Conservation (phyloP, 30 jellyfish, hydroid and myxozoan species). For the Aurelia sp. region DNA sequence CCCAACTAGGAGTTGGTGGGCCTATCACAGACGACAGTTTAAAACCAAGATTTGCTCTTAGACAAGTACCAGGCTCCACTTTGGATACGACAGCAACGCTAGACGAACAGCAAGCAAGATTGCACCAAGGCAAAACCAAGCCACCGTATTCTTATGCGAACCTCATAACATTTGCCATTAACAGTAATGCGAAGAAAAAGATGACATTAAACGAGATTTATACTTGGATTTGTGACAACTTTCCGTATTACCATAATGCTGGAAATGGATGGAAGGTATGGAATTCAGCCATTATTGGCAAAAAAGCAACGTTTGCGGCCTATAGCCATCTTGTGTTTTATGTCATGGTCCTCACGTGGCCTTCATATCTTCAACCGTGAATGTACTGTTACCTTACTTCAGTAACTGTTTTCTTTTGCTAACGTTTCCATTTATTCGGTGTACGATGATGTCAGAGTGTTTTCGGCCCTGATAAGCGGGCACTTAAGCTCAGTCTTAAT, state of each 20-base stretch:
- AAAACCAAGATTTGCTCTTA: constrained; percentile 78
- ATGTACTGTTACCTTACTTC: neutral
- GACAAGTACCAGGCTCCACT: constrained; percentile 93
- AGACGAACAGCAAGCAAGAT: constrained; percentile 77
- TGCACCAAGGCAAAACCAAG: constrained; percentile 91
- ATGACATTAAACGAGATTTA: constrained; percentile 94
- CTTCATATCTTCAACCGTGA: neutral
- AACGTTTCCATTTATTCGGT: too few relatives aligned
- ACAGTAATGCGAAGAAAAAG: constrained; percentile 74
- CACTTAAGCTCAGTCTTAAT: too few relatives aligned
- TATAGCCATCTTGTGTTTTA: neutral
- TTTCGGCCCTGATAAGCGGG: too few relatives aligned
- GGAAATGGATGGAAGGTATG: constrained; percentile 99
- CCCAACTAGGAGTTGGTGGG: constrained; percentile 96
- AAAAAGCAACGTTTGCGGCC: constrained; percentile 1
- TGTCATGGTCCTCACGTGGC: constrained; percentile 22
- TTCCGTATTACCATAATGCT: constrained; percentile 91
- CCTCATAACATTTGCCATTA: constrained; percentile 93
- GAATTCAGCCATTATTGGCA: neutral
- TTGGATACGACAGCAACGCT: constrained; percentile 89
- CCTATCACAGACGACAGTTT: constrained; percentile 81
- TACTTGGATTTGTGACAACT: constrained; percentile 94
- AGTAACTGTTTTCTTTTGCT: neutral
- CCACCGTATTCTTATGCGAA: constrained; percentile 99
- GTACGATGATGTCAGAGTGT: too few relatives aligned